Conservation (phyloP, 1,140 invertebrate species). For the Epicauta chinensis region DNA sequence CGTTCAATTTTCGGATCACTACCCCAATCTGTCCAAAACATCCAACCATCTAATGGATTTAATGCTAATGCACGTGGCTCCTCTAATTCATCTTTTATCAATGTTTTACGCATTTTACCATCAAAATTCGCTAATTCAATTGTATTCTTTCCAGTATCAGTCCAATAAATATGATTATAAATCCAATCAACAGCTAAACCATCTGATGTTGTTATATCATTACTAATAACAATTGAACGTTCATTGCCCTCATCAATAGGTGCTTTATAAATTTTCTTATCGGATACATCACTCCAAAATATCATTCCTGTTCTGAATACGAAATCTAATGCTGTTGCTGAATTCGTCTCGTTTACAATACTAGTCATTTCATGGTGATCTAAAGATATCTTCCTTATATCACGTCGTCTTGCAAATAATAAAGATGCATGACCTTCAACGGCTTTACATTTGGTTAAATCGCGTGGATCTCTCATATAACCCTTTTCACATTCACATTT, state of each 20-base stretch:
- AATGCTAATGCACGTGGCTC: conserved; percentile 93
- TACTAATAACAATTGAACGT: conserved; percentile 70
- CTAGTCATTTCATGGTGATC: conserved; percentile 87
- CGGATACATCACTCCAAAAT: conserved; percentile 89
- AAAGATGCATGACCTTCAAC: conserved; percentile 79
- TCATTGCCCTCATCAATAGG: conserved; percentile 87
- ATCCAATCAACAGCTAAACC: conserved; percentile 96
- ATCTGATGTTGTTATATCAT: conserved; percentile 83
- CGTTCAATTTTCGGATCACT: conserved; percentile 85
- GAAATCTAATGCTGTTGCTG: conserved; percentile 81
- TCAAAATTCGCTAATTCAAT: conserved; percentile 87
- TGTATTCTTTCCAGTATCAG: conserved; percentile 83
- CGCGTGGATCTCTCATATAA: conserved; percentile 78
- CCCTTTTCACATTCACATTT: conserved; percentile 88
- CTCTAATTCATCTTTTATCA: conserved; percentile 77
- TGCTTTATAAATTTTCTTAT: conserved; percentile 87
- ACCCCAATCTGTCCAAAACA: conserved; percentile 98
- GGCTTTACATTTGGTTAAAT: conserved; percentile 79
- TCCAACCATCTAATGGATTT: conserved; percentile 92
- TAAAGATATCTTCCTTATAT: conserved; percentile 84
- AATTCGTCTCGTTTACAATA: conserved; percentile 81
- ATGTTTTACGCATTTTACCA: conserved; percentile 79
- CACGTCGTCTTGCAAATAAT: conserved; percentile 74
- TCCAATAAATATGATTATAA: conserved; percentile 95
- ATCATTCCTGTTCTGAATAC: conserved; percentile 86